phyloP scores from a whole-genome alignment of 2,797 vertebrate genomes.

The Enteromius anoplus region DNA sequence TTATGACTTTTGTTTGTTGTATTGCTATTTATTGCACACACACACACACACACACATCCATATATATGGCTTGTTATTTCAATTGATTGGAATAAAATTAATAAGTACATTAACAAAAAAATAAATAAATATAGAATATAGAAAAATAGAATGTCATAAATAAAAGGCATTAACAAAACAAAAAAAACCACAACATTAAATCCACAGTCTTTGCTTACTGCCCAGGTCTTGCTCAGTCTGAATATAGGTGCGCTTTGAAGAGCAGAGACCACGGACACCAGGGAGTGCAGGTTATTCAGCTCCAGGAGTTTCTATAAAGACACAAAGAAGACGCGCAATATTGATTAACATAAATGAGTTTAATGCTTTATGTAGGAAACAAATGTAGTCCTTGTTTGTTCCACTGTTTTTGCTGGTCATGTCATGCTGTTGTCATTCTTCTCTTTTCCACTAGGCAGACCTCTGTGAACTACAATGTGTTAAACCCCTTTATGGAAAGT shows the following conservation, averaged over 20 bases:
- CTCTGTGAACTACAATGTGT: slow-evolving; percentile 4
- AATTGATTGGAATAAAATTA: not conserved
- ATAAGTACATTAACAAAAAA: not conserved
- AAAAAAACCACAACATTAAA: too few species aligned
- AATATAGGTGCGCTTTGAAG: slow-evolving; percentile 96
- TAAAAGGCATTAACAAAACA: not conserved
- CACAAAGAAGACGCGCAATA: slow-evolving; percentile 44
- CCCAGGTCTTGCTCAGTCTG: slow-evolving; percentile 95
- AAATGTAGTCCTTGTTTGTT: not conserved
- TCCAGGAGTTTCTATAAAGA: slow-evolving; percentile 90
- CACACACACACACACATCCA: too few species aligned
- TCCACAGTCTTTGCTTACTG: slow-evolving; percentile 79
- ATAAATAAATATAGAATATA: not conserved
- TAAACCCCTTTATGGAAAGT: not conserved
- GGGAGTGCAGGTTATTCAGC: slow-evolving; percentile 93
- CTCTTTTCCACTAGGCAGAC: slow-evolving; percentile 25
- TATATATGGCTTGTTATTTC: not conserved
- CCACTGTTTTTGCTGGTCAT: slow-evolving; percentile 2
- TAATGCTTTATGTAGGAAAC: not conserved
- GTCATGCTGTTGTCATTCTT: slow-evolving; percentile 4
- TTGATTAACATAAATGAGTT: slow-evolving; percentile 13
- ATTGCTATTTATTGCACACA: not conserved
- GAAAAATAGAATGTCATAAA: not conserved
- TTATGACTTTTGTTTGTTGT: not conserved
- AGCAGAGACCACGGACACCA: slow-evolving; percentile 95